Percentiles rank a stretch among this genome's conserved stretches.
phyloP scores from a whole-genome alignment of 1,140 invertebrate genomes.

The Drosophila insularis region DNA sequence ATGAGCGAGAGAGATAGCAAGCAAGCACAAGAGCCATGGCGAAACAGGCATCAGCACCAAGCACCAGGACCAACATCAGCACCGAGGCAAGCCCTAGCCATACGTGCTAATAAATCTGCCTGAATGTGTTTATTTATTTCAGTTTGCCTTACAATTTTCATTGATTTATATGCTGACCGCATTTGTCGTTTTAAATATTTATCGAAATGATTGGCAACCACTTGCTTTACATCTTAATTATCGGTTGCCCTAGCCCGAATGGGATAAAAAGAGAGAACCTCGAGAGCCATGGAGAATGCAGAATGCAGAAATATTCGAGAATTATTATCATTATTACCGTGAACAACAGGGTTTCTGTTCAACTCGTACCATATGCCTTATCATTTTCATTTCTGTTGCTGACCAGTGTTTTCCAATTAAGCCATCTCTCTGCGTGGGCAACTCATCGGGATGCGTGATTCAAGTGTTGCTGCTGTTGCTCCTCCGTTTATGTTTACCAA shows the following conservation, averaged over 20 bases:
- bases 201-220: conserved; percentile 58
- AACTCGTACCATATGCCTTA: background rate
- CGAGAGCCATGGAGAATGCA: conserved; percentile 32
- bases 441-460: conserved; percentile 50
- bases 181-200: conserved; percentile 62
- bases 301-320: background rate
- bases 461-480: conserved; percentile 24
- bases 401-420: conserved; percentile 47
- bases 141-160: conserved; percentile 40
- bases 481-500: conserved; percentile 48
- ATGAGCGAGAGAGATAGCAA: conserved; percentile 36
- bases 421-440: conserved; percentile 33
- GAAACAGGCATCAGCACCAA: background rate
- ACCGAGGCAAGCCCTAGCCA: conserved; percentile 21
- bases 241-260: conserved; percentile 15
- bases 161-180: conserved; percentile 58
- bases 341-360: background rate
- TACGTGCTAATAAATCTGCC: conserved; percentile 65
- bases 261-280: background rate
- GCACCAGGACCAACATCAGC: too few relatives aligned
- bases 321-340: conserved; percentile 45
- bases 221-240: conserved; percentile 60
- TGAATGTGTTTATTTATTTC: conserved; percentile 59
- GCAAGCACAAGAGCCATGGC: background rate
- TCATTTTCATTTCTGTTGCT: conserved; percentile 5